Conservation (phyloP, 2,797 vertebrate species). For the Enteromius unitaeniatus region DNA sequence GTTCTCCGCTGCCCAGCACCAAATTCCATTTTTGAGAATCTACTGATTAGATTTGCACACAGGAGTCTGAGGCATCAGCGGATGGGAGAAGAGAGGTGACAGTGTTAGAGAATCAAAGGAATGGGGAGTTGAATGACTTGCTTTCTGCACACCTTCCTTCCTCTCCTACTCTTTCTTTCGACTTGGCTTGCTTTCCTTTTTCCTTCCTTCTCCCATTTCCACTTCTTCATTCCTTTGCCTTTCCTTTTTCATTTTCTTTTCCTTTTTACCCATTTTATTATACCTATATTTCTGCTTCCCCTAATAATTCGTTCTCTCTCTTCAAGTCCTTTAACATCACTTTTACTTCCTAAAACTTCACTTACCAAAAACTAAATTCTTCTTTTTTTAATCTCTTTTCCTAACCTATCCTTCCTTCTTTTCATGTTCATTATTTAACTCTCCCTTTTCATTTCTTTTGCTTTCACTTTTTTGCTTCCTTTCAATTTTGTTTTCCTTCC, state of each 20-base stretch:
- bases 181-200: neutral
- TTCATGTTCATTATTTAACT: neutral
- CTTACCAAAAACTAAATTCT: neutral
- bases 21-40: slow-evolving; percentile 84
- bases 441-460: neutral
- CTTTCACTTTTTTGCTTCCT: neutral
- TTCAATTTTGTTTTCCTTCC: neutral
- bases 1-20: slow-evolving; percentile 78
- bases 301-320: neutral
- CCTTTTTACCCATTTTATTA: neutral
- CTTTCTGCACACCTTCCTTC: neutral
- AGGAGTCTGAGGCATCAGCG: slow-evolving; percentile 77
- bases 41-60: slow-evolving; percentile 83
- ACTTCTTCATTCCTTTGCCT: neutral
- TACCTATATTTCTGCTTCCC: neutral
- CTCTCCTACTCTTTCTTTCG: neutral
- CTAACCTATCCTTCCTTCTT: neutral
- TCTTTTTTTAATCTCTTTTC: neutral
- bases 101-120: slow-evolving; percentile 44
- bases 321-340: neutral
- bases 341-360: neutral
- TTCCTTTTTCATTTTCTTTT: neutral
- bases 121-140: neutral
- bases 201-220: neutral
- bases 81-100: slow-evolving; percentile 74